Percentiles rank a stretch among this genome's conserved stretches.
Evolutionary conservation across 1,140 invertebrate genomes (phyloP).

Genomic region (Drosophila santomea): DNA sequence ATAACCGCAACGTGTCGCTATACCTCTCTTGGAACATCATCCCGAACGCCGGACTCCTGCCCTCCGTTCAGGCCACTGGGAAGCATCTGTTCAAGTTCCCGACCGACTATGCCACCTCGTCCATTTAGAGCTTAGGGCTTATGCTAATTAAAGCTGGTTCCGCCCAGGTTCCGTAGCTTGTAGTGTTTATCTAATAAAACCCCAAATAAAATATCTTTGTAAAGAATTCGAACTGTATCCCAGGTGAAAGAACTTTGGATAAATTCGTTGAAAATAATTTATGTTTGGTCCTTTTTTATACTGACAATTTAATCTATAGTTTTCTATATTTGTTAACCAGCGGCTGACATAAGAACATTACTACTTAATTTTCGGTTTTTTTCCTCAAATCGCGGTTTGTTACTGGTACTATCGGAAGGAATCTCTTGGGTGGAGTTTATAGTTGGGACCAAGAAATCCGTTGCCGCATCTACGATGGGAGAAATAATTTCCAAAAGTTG

Average conservation of each 20-base stretch:
- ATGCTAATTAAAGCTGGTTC: constrained; percentile 1
- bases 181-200: constrained; percentile 48
- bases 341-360: not conserved
- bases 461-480: no score
- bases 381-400: not conserved
- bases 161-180: constrained; percentile 2
- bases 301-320: not conserved
- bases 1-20: constrained; percentile 96
- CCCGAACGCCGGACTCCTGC: constrained; percentile 97
- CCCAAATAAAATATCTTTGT: constrained; percentile 28
- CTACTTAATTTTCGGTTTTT: not conserved
- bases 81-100: constrained; percentile 96
- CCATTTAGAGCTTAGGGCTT: constrained; percentile 59
- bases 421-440: no score
- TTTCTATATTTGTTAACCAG: not conserved
- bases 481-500: no score
- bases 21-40: constrained; percentile 99
- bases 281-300: not conserved
- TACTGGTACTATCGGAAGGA: not conserved
- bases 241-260: not conserved
- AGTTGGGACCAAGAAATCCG: no score
- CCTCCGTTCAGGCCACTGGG: constrained; percentile 92
- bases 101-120: constrained; percentile 90
- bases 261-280: not conserved
- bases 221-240: constrained; percentile 10